Conservation (phyloP, 1,140 invertebrate genomes). For the Hylaeus volcanicus region DNA sequence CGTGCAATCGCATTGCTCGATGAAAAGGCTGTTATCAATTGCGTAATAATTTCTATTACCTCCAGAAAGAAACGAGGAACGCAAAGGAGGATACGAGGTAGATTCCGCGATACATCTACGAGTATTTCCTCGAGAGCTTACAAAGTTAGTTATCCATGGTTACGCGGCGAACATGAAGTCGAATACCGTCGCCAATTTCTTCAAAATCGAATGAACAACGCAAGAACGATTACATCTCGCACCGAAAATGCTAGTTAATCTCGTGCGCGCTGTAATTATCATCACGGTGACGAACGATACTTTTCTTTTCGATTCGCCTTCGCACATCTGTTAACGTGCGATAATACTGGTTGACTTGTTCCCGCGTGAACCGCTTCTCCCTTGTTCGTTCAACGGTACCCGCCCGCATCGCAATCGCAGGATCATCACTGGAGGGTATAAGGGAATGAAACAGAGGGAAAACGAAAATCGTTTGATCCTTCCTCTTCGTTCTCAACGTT, state of each 20-base stretch:
- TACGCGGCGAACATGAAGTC: not conserved
- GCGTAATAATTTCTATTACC: not conserved
- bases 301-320: not conserved
- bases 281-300: not conserved
- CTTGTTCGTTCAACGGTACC: not conserved
- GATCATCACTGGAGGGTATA: not conserved
- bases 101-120: constrained; percentile 12
- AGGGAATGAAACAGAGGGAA: not conserved
- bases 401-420: not conserved
- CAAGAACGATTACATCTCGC: not conserved
- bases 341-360: constrained; percentile 27
- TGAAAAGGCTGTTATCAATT: not conserved
- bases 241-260: not conserved
- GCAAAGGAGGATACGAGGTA: constrained; percentile 16
- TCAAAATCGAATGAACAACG: constrained; percentile 10
- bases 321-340: not conserved
- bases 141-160: not conserved
- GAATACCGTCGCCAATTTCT: not conserved
- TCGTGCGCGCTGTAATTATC: not conserved
- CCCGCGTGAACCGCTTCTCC: not conserved
- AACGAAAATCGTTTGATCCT: not conserved
- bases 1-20: not conserved
- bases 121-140: constrained; percentile 16
- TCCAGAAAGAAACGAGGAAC: constrained; percentile 10
- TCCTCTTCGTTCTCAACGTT: not conserved